Evolutionary conservation across 1,140 invertebrate genomes (phyloP), one percentile per base, ranked within the genome.

Genomic region (Hermetia illucens): DNA sequence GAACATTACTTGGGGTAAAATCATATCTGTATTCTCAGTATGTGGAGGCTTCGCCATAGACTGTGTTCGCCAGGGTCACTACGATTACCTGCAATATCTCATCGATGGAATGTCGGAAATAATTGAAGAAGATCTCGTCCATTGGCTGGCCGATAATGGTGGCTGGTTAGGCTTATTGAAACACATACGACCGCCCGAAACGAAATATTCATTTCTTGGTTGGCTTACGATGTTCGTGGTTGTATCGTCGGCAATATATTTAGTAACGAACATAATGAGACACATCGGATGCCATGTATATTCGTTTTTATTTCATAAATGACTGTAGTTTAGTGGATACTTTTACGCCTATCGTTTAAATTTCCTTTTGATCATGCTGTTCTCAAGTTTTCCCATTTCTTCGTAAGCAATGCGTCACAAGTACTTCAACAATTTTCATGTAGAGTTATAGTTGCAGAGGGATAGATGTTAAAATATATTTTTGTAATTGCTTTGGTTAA

Each of bases 11-110:
- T 80, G 77, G 78, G 69, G 70, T 16, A 74, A 77, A 56, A 68
- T 82, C 13, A 69, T 79, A 2, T 73, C 79, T 0, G 61, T 82
- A 32, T 78, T 72, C 45, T 70, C 75, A 0, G 65, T 82, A 2
- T 72, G 77, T 8, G 77, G 76, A 4, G 77, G 76, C 0, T 64
- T 82, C 18, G 77, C 77, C n/a, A 71, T 78, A 0, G 79, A 82
- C 48, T 78, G 74, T 46, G 75, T 80, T 0, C 63, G 69, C 3
- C 71, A 74, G 48, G 74, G 73, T 5, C 74, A 75, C 45, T 69
- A 68, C 4, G 77, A 81, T 39, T 73, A 70, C 46, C 55, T 81
- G n/a, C 64, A 70, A 18, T 62, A 57, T 10, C 60, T 82, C 42
- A 55, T 74, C 29, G 66, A 77, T 41, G 66, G 69, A 2, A 64